These are phyloP conservation scores for Tretioscincus oriximinensis DNA, from an alignment of 2,113 vertebrate genomes.

Conservation along the genomic window DNA sequence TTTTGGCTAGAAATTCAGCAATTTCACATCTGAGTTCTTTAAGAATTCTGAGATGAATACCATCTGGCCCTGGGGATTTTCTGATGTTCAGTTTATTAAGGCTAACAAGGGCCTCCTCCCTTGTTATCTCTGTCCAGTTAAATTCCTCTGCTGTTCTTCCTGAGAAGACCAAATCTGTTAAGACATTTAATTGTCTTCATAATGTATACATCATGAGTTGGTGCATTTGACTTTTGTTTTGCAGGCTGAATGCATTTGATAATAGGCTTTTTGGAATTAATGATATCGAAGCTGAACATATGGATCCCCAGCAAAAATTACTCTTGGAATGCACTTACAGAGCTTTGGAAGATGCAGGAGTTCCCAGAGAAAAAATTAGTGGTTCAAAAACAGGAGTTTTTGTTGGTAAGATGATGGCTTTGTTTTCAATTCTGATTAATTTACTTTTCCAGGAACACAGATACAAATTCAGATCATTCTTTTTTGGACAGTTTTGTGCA, in stretches of 20 bases:
- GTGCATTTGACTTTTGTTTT: slow-evolving; percentile 31
- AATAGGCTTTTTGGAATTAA: slow-evolving; percentile 80
- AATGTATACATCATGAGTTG: not conserved
- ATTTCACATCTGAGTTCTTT: no score
- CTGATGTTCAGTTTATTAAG: no score
- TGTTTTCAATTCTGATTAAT: not conserved
- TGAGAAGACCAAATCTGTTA: no score
- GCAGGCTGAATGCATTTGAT: slow-evolving; percentile 82
- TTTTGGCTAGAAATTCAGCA: no score
- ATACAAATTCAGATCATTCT: not conserved
- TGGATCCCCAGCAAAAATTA: slow-evolving; percentile 85
- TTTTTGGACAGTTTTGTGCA: not conserved
- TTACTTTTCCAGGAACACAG: not conserved
- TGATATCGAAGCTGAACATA: slow-evolving; percentile 73
- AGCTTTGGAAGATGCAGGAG: slow-evolving; percentile 77
- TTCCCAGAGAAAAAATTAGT: slow-evolving; percentile 73
- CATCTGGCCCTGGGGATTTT: no score
- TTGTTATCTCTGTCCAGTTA: no score
- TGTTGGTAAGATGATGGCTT: slow-evolving; percentile 67
- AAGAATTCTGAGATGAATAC: no score
- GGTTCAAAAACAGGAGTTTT: slow-evolving; percentile 80
- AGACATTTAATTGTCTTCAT: not conserved
- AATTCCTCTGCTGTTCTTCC: no score
- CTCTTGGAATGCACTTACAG: slow-evolving; percentile 79
- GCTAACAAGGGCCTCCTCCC: no score